These are phyloP conservation scores for Eira barbara DNA, from an alignment of 2,113 vertebrate species.

Conservation along the genomic window DNA sequence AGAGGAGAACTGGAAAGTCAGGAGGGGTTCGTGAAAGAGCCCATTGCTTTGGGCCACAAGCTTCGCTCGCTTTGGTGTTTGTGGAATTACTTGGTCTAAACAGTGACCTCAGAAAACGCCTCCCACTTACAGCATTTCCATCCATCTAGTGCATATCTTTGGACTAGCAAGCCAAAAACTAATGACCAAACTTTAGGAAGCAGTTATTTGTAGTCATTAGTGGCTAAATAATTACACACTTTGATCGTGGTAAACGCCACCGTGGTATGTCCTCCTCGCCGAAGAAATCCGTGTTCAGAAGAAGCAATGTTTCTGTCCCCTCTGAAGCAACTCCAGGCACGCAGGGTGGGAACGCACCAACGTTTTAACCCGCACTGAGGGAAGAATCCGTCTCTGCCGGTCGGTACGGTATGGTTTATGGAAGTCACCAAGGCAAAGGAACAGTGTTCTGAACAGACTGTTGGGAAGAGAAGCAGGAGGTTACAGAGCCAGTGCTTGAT, in stretches of 20 bases:
- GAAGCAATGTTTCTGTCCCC: background rate
- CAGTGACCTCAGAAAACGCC: background rate
- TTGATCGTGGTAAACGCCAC: background rate
- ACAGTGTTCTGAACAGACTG: background rate
- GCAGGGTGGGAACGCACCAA: no score
- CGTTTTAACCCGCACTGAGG: background rate
- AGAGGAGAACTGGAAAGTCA: background rate
- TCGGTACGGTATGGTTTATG: background rate
- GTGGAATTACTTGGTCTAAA: background rate
- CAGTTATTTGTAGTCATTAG: background rate
- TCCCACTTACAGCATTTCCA: background rate
- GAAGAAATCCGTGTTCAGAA: background rate
- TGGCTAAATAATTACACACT: background rate
- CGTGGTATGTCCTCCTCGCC: background rate
- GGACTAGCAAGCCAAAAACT: background rate
- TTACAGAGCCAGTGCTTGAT: background rate
- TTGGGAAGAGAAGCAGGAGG: background rate
- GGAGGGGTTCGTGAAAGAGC: background rate
- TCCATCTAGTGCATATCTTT: background rate
- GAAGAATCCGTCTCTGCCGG: background rate
- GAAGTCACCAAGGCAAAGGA: background rate
- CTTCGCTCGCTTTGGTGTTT: background rate
- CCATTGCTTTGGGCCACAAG: background rate
- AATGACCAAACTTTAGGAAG: background rate
- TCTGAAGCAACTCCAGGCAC: background rate